Conservation (phyloP, 2,797 vertebrate genomes). For the Rhinoraja longicauda region DNA sequence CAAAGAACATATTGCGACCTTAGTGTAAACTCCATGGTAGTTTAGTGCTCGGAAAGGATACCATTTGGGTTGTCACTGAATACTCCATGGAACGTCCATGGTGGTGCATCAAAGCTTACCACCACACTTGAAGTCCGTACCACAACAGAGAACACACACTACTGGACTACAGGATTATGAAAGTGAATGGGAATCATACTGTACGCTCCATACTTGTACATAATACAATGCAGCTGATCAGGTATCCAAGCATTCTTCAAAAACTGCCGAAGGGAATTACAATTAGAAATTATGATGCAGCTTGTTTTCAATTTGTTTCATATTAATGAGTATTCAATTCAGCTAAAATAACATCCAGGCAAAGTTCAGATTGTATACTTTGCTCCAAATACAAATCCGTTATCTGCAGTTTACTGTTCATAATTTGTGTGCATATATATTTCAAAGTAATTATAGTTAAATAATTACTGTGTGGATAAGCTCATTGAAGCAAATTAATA, state of each 20-base stretch:
- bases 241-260: not conserved
- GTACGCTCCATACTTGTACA: not conserved
- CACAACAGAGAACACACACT: no score
- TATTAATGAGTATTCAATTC: not conserved
- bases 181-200: not conserved
- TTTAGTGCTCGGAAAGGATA: no score
- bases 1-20: no score
- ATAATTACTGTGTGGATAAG: slow-evolving; percentile 10
- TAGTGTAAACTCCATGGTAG: no score
- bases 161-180: not conserved
- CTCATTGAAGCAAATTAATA: slow-evolving; percentile 7
- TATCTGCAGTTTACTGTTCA: not conserved
- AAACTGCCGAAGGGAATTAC: not conserved
- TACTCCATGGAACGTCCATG: no score
- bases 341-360: not conserved
- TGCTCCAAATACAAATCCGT: not conserved
- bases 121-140: no score
- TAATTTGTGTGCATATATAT: slow-evolving; percentile 5
- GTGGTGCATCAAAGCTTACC: no score
- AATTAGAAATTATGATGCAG: not conserved
- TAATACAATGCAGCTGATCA: not conserved
- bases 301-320: not conserved
- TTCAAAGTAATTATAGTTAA: slow-evolving; percentile 29
- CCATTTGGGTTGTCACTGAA: no score
- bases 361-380: not conserved